Evolutionary conservation across 30 jellyfish, hydroid and myxozoan species (phyloP).

Genomic region (Aurelia coerulea): DNA sequence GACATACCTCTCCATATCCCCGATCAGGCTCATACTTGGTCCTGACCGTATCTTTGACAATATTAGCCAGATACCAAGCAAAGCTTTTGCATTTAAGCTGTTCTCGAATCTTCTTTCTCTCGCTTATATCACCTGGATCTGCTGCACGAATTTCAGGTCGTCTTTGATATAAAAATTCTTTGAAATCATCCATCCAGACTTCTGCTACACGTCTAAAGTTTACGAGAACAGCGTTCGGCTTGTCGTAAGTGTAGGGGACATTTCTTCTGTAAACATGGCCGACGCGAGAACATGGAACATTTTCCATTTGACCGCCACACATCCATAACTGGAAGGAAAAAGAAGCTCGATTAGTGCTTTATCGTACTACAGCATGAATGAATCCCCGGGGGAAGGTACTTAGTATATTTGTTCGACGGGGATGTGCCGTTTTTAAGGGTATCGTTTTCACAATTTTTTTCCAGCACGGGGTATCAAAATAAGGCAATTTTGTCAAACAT

Average conservation of each 20-base stretch:
- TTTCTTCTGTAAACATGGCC: slow-evolving; percentile 99
- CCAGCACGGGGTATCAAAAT: too few relatives aligned
- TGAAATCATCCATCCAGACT: slow-evolving; percentile 99
- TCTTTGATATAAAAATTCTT: slow-evolving; percentile 79
- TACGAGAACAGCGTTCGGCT: slow-evolving; percentile 91
- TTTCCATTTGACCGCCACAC: slow-evolving; percentile 99
- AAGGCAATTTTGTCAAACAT: too few relatives aligned
- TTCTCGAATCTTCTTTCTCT: slow-evolving; percentile 76
- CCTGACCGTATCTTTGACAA: slow-evolving; percentile 92
- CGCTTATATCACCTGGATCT: slow-evolving; percentile 82
- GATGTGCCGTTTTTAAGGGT: too few relatives aligned
- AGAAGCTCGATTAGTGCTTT: not conserved
- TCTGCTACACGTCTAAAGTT: slow-evolving; percentile 99
- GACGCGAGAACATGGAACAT: slow-evolving; percentile 99
- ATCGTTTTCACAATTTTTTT: too few relatives aligned
- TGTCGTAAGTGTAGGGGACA: slow-evolving; percentile 95
- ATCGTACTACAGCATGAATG: too few relatives aligned
- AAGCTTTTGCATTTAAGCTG: slow-evolving; percentile 83
- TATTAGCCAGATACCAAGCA: slow-evolving; percentile 94
- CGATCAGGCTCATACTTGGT: slow-evolving; percentile 96
- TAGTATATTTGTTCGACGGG: too few relatives aligned
- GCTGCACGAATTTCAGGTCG: slow-evolving; percentile 86
- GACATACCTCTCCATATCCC: slow-evolving; percentile 93
- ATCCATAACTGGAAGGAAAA: slow-evolving; percentile 89
- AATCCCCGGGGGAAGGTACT: too few relatives aligned